phyloP scores from a whole-genome alignment of 2,113 vertebrate species.

The Oryzias curvinotus region DNA sequence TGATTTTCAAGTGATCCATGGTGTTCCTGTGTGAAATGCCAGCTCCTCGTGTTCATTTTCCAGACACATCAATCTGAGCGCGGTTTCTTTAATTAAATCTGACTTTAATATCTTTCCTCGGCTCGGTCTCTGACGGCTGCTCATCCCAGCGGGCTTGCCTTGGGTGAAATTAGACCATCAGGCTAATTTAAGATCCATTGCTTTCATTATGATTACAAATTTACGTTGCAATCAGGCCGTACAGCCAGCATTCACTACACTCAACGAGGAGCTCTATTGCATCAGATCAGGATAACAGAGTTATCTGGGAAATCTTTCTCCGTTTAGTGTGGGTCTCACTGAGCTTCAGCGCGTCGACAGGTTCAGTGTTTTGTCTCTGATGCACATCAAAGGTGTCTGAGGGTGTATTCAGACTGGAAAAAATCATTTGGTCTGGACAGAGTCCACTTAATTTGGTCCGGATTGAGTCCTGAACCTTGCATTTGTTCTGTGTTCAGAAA shows the following conservation, averaged over 20 bases:
- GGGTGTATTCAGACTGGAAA: no score
- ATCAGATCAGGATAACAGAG: not conserved
- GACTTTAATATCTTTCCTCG: conserved; percentile 16
- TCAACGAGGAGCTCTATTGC: not conserved
- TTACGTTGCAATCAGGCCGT: conserved; percentile 5
- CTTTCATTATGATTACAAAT: conserved; percentile 22
- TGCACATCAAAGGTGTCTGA: no score
- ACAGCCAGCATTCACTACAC: not conserved
- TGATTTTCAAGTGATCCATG: conserved; percentile 6
- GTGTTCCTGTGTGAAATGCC: not conserved
- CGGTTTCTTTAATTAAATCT: conserved; percentile 36
- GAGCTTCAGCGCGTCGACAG: not conserved
- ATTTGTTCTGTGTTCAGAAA: no score
- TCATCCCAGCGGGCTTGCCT: not conserved
- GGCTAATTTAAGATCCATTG: conserved; percentile 27
- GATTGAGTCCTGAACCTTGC: no score
- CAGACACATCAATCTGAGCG: conserved; percentile 9
- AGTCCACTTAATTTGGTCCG: no score
- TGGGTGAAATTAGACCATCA: conserved; percentile 33
- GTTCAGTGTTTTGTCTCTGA: not conserved
- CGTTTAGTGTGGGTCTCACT: no score
- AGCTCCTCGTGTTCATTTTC: not conserved
- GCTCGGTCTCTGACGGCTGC: conserved; percentile 12
- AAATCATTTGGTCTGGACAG: no score
- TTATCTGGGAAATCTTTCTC: no score